These are phyloP conservation scores for Elaphurus davidianus DNA, from an alignment of 2,113 vertebrate species.

Conservation along the genomic window DNA sequence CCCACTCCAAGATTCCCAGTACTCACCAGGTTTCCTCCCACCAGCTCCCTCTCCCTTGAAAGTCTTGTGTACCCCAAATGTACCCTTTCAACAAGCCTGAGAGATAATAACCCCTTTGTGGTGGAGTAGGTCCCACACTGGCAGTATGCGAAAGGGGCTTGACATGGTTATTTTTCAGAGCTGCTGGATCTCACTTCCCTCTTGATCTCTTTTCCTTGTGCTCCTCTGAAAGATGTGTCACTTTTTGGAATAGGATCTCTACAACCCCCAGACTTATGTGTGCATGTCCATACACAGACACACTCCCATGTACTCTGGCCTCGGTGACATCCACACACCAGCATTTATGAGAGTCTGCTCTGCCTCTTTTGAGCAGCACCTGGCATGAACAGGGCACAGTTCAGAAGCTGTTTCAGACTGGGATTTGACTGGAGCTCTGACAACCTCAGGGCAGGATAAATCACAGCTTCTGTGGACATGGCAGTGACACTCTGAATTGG, in stretches of 20 bases:
- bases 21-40: not conserved
- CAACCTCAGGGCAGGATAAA: not conserved
- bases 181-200: not conserved
- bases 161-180: not conserved
- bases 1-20: not conserved
- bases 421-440: not conserved
- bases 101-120: not conserved
- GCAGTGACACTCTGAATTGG: not conserved
- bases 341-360: not conserved
- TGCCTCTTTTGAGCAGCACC: not conserved
- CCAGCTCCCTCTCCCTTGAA: not conserved
- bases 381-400: not conserved
- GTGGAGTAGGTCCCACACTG: not conserved
- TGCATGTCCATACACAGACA: not conserved
- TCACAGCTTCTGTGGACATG: not conserved
- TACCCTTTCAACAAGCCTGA: not conserved
- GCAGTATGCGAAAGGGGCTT: not conserved
- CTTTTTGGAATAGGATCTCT: not conserved
- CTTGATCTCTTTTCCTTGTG: not conserved
- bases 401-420: not conserved
- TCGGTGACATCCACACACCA: not conserved
- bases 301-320: not conserved
- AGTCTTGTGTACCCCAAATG: not conserved
- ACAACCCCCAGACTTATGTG: not conserved
- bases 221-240: not conserved